These are phyloP conservation scores for Chionomys nivalis DNA, from an alignment of 2,113 vertebrate genomes.

Conservation along the genomic window DNA sequence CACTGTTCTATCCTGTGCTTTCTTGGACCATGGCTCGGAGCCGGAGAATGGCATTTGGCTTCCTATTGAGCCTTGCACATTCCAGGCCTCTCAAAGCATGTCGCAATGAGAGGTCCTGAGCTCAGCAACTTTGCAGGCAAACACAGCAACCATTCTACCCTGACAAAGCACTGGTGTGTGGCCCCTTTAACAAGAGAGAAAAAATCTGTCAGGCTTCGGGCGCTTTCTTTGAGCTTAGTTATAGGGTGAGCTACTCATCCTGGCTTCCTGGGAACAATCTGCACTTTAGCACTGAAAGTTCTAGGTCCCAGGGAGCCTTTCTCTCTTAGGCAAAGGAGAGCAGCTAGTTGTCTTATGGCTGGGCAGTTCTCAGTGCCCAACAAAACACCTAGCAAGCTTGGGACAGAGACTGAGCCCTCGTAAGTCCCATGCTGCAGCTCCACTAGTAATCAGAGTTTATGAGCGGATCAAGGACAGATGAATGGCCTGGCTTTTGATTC, in stretches of 20 bases:
- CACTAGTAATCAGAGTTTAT: not conserved
- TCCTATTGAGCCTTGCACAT: slow-evolving; percentile 62
- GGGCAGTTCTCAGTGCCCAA: not conserved
- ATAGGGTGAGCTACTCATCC: not conserved
- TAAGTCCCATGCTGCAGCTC: not conserved
- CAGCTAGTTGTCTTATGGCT: not conserved
- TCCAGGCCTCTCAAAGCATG: slow-evolving; percentile 71
- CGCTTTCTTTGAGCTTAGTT: not conserved
- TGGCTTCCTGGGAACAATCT: not conserved
- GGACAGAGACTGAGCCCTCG: not conserved
- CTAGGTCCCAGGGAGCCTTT: not conserved
- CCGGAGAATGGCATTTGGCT: slow-evolving; percentile 63
- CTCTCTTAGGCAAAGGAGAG: not conserved
- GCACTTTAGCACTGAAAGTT: not conserved
- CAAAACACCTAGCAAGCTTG: not conserved
- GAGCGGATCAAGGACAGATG: not conserved
- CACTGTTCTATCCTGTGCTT: slow-evolving; percentile 44
- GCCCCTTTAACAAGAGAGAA: not conserved
- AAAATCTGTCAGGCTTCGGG: not conserved
- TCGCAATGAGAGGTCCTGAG: slow-evolving; percentile 31
- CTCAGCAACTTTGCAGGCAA: slow-evolving; percentile 7
- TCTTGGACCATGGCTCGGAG: slow-evolving; percentile 41
- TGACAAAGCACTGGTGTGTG: not conserved
- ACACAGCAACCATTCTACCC: slow-evolving; percentile 57
- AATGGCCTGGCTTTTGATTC: not conserved